Evolutionary conservation across 2,797 vertebrate genomes (phyloP).

Genomic region (Pseudochirops cupreus): DNA sequence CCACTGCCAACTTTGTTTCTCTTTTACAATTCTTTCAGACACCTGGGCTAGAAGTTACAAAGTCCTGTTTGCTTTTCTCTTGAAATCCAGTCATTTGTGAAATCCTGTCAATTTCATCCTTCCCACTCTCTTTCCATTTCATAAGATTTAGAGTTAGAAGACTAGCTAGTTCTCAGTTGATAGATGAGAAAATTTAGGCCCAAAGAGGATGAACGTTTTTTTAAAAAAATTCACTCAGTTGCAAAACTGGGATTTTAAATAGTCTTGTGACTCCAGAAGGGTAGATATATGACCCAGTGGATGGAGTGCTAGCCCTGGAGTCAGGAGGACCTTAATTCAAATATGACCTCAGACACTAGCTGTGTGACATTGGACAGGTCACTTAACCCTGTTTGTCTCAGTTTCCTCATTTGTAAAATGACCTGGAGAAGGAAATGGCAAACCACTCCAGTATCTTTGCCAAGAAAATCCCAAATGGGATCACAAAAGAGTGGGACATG

Average conservation of each 20-base stretch:
- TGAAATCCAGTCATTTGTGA: neutral
- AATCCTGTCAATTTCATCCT: neutral
- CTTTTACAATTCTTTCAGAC: neutral
- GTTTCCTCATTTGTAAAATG: neutral
- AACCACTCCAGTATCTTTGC: neutral
- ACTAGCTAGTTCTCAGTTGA: neutral
- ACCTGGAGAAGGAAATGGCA: neutral
- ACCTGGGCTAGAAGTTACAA: neutral
- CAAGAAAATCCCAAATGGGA: neutral
- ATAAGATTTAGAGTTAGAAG: neutral
- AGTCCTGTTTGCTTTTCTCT: neutral
- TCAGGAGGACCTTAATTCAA: neutral
- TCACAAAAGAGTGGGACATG: neutral
- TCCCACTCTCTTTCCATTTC: neutral
- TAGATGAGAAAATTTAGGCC: slow-evolving; percentile 27
- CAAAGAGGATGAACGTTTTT: neutral
- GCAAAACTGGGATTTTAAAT: neutral
- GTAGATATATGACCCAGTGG: neutral
- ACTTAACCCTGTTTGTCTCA: neutral
- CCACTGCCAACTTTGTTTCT: neutral
- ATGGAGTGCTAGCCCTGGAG: neutral
- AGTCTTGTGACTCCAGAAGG: neutral
- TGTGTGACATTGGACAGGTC: neutral
- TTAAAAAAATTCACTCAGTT: neutral
- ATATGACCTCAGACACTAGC: neutral